Base-by-base conservation (phyloP, 2,113 vertebrate species). In the Excalfactoria chinensis region DNA sequence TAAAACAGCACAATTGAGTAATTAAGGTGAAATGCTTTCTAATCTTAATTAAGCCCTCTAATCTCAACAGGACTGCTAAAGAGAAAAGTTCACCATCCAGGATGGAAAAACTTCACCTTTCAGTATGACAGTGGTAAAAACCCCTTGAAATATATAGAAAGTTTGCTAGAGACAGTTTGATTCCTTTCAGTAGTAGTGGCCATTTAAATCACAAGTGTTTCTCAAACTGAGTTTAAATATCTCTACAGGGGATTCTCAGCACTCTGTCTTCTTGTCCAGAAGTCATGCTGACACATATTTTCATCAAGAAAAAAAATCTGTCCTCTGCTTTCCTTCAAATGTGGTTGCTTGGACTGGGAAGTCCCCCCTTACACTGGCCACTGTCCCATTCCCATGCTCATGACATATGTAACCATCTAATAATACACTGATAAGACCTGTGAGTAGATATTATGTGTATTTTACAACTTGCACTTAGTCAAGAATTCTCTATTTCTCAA, bases 1-100 rank as follows among this genome's bases (percentile, higher is more conserved):
- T 28, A 19, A 0, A 0, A 21, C 28, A 40, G 2, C 35, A 7
- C 23, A 23, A 63, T 1, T 30, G 16, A 87, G 43, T 0, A 1
- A 48, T 55, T 59, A 71, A 41, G 7, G 40, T 12, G 56, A 51
- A 7, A 32, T 21, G 21, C 1, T 55, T 49, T 49, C 48, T 49
- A 49, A 49, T 49, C 48, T 49, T 49, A 6, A 46, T 69, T 41
- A 85, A 82, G 4, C 7, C 13, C 1, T 60, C 12, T 66, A 35
- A 46, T 35, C 34, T 35, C 48, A 70, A 21, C 3, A 60, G 9
- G 19, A 64, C 21, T 41, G 3, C 9, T 44, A 72, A 82, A 34
- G 6, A 49, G 20, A 55, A 74, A 75, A 59, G 26, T 2, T 68
- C 34, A 49, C 22, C 3, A 34, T 72, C 75, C 28, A 60, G 53